Conservation (phyloP, 2,888 invertebrate genomes). For the Ypsolopha scabrella region DNA sequence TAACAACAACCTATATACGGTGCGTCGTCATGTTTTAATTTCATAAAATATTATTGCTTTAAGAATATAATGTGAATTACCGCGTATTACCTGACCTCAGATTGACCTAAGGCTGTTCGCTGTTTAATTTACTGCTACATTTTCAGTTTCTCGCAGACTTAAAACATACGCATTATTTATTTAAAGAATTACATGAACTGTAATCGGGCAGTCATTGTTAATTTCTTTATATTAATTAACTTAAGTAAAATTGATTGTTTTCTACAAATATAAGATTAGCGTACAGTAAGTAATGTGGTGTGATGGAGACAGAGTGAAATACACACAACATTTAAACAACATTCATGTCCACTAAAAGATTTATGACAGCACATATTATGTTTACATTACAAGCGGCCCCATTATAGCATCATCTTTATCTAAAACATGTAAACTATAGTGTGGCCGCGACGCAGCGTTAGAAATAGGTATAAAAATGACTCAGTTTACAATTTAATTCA, state of each 20-base stretch:
- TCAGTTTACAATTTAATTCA: not conserved
- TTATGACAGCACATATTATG: no score
- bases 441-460: no score
- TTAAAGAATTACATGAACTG: not conserved
- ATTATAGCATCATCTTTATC: no score
- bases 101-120: no score
- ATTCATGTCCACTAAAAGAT: not conserved
- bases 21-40: not conserved
- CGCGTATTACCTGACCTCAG: no score
- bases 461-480: no score
- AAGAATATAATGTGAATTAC: not conserved
- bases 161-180: not conserved
- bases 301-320: not conserved
- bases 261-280: not conserved
- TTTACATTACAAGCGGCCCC: no score
- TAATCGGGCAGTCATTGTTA: not conserved
- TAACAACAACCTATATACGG: not conserved
- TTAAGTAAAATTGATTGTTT: not conserved
- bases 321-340: conserved; percentile 1
- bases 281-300: not conserved
- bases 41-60: not conserved
- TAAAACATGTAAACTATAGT: no score
- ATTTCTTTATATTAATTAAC: not conserved
- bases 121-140: not conserved
- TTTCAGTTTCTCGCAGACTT: not conserved